Evolutionary conservation across 2,888 invertebrate species (phyloP).

Genomic region (Drosophila robusta): DNA sequence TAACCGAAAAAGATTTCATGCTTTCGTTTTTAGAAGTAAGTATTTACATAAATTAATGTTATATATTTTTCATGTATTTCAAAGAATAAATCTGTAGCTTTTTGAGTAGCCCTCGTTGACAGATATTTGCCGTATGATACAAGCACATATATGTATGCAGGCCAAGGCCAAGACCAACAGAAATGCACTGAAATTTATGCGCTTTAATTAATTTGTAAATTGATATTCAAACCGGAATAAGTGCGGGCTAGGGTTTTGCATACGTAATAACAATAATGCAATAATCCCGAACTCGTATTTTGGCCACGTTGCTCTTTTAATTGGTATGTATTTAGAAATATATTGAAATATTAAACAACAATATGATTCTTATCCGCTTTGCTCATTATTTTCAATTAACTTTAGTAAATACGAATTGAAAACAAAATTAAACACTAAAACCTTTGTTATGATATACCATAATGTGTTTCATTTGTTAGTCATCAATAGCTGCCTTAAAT

Average conservation of each 20-base stretch:
- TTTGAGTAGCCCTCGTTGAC: constrained; percentile 3
- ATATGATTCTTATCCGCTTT: neutral
- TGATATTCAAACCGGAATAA: neutral
- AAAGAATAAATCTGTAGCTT: neutral
- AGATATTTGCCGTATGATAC: neutral
- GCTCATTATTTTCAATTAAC: neutral
- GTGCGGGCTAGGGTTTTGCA: neutral
- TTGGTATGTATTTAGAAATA: neutral
- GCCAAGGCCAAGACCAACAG: constrained; percentile 20
- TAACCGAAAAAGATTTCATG: no score
- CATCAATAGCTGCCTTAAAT: no score
- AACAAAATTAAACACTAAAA: no score
- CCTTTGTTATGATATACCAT: no score
- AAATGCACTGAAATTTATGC: constrained; percentile 12
- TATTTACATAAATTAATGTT: no score
- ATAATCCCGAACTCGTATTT: neutral
- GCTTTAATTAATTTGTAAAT: constrained; percentile 35
- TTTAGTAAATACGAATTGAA: neutral
- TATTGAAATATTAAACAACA: neutral
- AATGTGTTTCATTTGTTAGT: no score
- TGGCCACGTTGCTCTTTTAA: neutral
- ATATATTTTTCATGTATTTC: no score
- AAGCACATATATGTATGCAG: neutral
- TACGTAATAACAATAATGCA: constrained; percentile 11
- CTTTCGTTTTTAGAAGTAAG: no score